Conservation (phyloP, 2,113 vertebrate species). For the Mus pahari region DNA sequence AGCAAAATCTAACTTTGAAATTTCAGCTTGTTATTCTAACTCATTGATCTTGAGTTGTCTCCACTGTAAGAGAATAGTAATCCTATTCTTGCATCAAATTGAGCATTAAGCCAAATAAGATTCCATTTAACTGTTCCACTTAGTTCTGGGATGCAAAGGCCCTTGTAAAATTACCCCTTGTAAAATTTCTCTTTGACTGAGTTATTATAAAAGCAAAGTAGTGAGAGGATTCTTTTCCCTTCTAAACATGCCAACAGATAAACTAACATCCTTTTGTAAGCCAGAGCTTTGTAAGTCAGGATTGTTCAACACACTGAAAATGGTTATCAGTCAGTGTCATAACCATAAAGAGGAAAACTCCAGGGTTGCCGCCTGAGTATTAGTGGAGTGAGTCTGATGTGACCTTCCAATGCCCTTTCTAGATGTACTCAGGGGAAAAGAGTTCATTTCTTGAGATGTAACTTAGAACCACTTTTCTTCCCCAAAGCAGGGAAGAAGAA, state of each 20-base stretch:
- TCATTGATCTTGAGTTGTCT: slow-evolving; percentile 11
- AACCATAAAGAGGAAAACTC: background rate
- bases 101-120: background rate
- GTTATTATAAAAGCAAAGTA: background rate
- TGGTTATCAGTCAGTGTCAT: background rate
- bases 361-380: background rate
- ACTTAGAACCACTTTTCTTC: background rate
- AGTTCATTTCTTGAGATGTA: background rate
- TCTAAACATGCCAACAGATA: background rate
- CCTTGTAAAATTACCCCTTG: too few species aligned
- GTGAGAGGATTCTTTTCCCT: background rate
- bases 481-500: background rate
- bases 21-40: slow-evolving; percentile 3
- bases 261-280: background rate
- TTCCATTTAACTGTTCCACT: background rate
- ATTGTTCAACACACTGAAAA: background rate
- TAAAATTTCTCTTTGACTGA: background rate
- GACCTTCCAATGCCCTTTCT: background rate
- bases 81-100: background rate
- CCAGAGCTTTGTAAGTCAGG: background rate
- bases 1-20: background rate
- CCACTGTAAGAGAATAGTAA: background rate
- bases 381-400: background rate
- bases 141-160: background rate
- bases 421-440: background rate